These are phyloP conservation scores for Ibidorhyncha struthersii DNA, from an alignment of 2,113 vertebrate species.

Conservation along the genomic window DNA sequence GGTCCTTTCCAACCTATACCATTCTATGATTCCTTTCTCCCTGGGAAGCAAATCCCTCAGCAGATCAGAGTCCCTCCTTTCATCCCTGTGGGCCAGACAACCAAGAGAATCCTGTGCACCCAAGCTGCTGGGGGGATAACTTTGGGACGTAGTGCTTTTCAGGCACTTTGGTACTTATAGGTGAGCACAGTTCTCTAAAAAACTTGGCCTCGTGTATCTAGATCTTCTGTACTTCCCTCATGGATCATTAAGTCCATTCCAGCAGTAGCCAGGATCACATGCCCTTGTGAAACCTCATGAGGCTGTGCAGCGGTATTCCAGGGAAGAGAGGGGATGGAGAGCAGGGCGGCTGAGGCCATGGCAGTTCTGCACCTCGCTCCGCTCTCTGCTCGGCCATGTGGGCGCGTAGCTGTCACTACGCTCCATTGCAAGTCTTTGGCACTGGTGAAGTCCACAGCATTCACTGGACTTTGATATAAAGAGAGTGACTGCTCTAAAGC, in stretches of 20 bases:
- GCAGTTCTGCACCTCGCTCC: background rate
- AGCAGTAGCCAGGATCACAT: background rate
- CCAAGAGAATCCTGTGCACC: background rate
- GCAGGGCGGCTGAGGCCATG: fast-evolving
- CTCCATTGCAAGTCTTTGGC: background rate
- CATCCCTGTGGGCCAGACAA: background rate
- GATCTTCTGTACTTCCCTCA: background rate
- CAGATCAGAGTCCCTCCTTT: background rate
- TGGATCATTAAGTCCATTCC: background rate
- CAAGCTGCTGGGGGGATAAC: background rate
- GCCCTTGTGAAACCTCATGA: too few relatives aligned
- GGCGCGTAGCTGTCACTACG: background rate
- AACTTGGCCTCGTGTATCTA: fast-evolving
- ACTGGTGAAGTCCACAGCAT: background rate
- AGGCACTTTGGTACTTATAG: background rate
- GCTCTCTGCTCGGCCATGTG: background rate
- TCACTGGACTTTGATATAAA: background rate
- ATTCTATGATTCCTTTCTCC: background rate
- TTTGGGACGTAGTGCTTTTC: background rate
- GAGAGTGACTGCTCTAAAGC: background rate
- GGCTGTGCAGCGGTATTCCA: background rate
- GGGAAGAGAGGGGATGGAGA: background rate
- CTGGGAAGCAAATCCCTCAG: background rate
- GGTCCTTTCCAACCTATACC: too few relatives aligned
- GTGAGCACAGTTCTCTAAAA: background rate